Evolutionary conservation across 2,888 invertebrate genomes (phyloP).

Genomic region (Trichacis sp.): DNA sequence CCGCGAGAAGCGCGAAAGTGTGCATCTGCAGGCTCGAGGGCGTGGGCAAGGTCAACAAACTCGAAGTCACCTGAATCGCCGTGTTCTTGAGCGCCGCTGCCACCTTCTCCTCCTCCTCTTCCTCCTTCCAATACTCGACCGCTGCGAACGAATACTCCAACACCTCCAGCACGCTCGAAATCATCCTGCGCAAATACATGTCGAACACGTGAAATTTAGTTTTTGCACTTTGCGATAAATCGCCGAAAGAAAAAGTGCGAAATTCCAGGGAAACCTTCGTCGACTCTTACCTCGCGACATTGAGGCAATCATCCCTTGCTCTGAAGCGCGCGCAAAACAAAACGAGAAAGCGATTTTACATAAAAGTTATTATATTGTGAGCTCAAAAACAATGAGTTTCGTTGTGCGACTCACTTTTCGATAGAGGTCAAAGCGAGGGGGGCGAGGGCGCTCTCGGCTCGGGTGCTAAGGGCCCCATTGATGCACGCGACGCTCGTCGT

Average conservation of each 20-base stretch:
- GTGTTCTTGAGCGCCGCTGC: conserved; percentile 70
- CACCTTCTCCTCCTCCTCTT: no score
- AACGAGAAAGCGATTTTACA: background rate
- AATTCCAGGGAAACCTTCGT: no score
- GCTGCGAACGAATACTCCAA: conserved; percentile 79
- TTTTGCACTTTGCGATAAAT: no score
- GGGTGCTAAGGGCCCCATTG: conserved; percentile 67
- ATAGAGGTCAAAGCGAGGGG: conserved; percentile 72
- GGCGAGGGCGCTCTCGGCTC: conserved; percentile 66
- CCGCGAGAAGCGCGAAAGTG: conserved; percentile 86
- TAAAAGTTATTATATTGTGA: conserved; percentile 13
- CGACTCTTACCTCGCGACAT: conserved; percentile 67
- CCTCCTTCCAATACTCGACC: no score
- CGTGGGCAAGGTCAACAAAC: conserved; percentile 78
- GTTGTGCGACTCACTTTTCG: conserved; percentile 74
- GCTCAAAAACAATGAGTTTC: no score
- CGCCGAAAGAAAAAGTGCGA: no score
- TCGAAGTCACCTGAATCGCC: conserved; percentile 77
- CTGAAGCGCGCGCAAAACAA: background rate
- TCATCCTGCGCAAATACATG: conserved; percentile 70
- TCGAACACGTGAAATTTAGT: no score
- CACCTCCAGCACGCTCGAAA: conserved; percentile 78
- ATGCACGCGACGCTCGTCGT: conserved; percentile 55
- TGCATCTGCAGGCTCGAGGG: conserved; percentile 80
- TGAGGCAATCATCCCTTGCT: conserved; percentile 62